Evolutionary conservation across 2,888 invertebrate species (phyloP).

Genomic region (Monopis laevigella): DNA sequence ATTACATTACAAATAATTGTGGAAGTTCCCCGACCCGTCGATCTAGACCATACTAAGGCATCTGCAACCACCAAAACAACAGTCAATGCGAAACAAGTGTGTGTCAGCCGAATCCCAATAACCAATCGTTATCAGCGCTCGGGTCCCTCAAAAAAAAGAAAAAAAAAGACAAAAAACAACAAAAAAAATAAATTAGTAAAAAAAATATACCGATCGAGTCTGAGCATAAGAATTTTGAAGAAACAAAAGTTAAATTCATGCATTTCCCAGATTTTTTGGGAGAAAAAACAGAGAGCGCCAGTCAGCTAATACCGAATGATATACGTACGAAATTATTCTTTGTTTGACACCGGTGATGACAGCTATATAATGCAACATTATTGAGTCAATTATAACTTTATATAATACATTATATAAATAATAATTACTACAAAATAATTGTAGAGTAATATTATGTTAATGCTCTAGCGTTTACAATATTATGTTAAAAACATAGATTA

Average conservation of each 20-base stretch:
- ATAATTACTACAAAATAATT: too few relatives aligned
- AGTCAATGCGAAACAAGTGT: constrained; percentile 62
- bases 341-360: too few relatives aligned
- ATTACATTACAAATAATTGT: too few relatives aligned
- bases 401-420: too few relatives aligned
- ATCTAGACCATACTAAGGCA: neutral
- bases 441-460: too few relatives aligned
- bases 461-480: too few relatives aligned
- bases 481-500: too few relatives aligned
- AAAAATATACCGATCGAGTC: constrained; percentile 35
- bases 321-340: constrained; percentile 17
- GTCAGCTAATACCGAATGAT: constrained; percentile 31
- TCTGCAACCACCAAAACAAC: neutral
- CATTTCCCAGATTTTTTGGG: neutral
- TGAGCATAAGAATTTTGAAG: constrained; percentile 30
- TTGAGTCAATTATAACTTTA: too few relatives aligned
- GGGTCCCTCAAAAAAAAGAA: too few relatives aligned
- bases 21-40: too few relatives aligned
- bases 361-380: too few relatives aligned
- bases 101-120: constrained; percentile 48
- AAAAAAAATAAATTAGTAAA: too few relatives aligned
- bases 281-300: constrained; percentile 23
- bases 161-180: constrained; percentile 9
- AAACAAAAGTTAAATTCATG: constrained; percentile 21
- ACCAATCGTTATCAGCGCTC: constrained; percentile 35